phyloP scores from a whole-genome alignment of 2,888 invertebrate genomes.

The Epinotia bilunana region DNA sequence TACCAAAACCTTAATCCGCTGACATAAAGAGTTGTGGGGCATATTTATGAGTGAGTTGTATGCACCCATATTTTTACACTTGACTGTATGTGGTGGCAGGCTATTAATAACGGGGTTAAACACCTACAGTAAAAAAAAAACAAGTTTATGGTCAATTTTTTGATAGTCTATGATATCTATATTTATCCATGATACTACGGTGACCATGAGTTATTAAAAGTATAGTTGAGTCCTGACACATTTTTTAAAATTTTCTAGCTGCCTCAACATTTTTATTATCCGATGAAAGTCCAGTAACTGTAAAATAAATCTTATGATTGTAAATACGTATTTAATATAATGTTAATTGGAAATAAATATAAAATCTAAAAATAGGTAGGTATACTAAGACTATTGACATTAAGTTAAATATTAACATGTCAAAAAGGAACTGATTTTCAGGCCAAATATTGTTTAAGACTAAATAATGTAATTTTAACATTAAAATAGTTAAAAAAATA shows the following conservation, averaged over 20 bases:
- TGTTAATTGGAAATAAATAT: background rate
- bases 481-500: conserved; percentile 3
- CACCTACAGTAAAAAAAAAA: too few relatives aligned
- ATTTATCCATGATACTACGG: background rate
- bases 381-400: background rate
- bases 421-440: conserved; percentile 53
- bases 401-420: conserved; percentile 15
- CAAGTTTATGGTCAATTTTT: too few relatives aligned
- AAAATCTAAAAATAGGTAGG: background rate
- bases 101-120: too few relatives aligned
- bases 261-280: background rate
- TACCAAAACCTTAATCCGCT: too few relatives aligned
- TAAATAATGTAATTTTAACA: conserved; percentile 32
- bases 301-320: conserved; percentile 26
- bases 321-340: conserved; percentile 9
- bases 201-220: conserved; percentile 4
- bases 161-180: background rate
- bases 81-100: too few relatives aligned
- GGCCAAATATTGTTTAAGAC: conserved; percentile 53
- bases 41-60: too few relatives aligned
- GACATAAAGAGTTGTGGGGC: too few relatives aligned
- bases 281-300: conserved; percentile 15
- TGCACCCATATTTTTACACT: too few relatives aligned
- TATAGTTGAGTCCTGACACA: background rate
- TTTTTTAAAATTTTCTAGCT: too few relatives aligned